Base-by-base conservation (phyloP, 2,888 invertebrate genomes). In the Eudemis profundana region DNA sequence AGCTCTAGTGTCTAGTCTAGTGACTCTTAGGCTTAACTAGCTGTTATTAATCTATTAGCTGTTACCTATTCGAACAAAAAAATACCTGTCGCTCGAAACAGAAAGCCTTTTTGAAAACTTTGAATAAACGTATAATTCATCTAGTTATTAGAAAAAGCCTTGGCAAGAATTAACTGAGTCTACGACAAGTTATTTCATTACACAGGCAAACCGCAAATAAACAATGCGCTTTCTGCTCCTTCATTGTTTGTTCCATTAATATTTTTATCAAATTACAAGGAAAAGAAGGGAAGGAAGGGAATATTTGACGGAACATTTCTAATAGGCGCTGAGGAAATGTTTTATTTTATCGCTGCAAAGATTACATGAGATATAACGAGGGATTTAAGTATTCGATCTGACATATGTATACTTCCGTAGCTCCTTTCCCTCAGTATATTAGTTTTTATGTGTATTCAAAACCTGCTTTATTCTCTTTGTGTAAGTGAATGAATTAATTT, bases 171-270 rank as follows among this genome's bases (percentile, higher is more conserved):
- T 54, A 54, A 62, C 54, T 54, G 62, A 66, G 56, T 50, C 57
- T 21, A 42, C 67, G 71, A 70, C 70, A 82, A 77, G 82, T 71
- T 76, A 70, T 77, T 82, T 83, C 78, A 83, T 85, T 85, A 83
- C 74, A 67, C 83, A 84, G 83, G 86, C 79, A 83, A 87, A 86
- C 83, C 79, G 80, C 72, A 74, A 74, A 84, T 85, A 85, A 82
- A 83, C 83, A 86, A 87, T 84, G 82, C 80, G 81, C 74, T 77
- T 86, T 83, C 75, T 76, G 73, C 83, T 85, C 79, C 78, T 74
- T 75, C 75, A 86, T 86, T 85, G 56, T 85, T 82, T 85, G 84
- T 89, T 89, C 87, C 89, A 89, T 89, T 88, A 86, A 85, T 86
- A 84, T 86, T 88, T 86, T 85, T 84, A 89, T 89, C 84, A 85